Evolutionary conservation across 2,797 vertebrate species (phyloP).

Genomic region (Danio choprae): DNA sequence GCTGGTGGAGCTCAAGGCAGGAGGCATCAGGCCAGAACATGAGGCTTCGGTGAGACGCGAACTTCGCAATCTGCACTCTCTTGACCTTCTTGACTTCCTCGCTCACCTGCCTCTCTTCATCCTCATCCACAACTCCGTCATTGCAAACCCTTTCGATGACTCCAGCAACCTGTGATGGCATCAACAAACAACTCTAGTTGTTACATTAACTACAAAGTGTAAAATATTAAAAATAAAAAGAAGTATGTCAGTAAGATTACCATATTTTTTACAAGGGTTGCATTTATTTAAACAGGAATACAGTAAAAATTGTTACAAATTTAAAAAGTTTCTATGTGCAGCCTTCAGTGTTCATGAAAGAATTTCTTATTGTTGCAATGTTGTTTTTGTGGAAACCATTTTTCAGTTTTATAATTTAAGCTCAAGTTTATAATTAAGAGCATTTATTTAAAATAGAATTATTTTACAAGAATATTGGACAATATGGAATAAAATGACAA

Average conservation of each 20-base stretch:
- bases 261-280: neutral
- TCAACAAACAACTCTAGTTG: neutral
- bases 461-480: neutral
- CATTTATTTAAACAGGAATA: slow-evolving; percentile 8
- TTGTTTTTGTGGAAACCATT: neutral
- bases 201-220: neutral
- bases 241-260: neutral
- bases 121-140: slow-evolving; percentile 77
- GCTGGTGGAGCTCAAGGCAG: slow-evolving; percentile 76
- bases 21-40: slow-evolving; percentile 70
- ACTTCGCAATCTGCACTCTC: slow-evolving; percentile 66
- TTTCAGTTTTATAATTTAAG: neutral
- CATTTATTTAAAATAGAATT: neutral
- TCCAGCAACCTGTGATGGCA: slow-evolving; percentile 68
- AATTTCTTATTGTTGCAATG: neutral
- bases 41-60: slow-evolving; percentile 66
- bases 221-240: neutral
- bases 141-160: slow-evolving; percentile 72
- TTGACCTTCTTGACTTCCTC: slow-evolving; percentile 78
- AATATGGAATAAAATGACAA: neutral
- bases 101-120: slow-evolving; percentile 77
- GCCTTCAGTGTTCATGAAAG: neutral
- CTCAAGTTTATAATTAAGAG: neutral
- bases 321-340: neutral
- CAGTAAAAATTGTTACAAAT: neutral